These are phyloP conservation scores for Mythimna vitellina DNA, from an alignment of 2,888 invertebrate genomes.

Conservation along the genomic window DNA sequence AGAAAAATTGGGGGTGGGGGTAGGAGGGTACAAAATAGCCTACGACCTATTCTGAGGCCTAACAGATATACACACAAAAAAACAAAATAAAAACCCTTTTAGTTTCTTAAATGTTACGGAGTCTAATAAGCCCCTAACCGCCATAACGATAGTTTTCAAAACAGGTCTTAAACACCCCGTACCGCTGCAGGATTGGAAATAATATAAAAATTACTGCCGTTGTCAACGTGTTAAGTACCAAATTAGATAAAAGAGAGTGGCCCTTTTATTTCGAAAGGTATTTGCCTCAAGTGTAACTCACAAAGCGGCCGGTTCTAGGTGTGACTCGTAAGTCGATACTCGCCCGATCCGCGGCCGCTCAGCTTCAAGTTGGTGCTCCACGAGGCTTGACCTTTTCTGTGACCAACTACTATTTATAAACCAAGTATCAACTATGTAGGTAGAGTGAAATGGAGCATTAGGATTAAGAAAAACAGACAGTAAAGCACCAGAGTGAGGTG, in stretches of 20 bases:
- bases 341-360: constrained; percentile 6
- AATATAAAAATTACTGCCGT: too few species aligned
- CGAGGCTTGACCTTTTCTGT: constrained; percentile 19
- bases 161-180: too few species aligned
- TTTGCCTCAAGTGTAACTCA: not conserved
- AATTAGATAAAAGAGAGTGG: not conserved
- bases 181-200: too few species aligned
- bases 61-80: too few species aligned
- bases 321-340: constrained; percentile 13
- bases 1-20: too few species aligned
- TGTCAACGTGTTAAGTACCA: not conserved
- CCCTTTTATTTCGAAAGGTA: not conserved
- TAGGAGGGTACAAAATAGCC: too few species aligned
- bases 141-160: too few species aligned
- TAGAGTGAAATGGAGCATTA: not conserved
- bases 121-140: too few species aligned
- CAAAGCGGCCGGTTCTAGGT: not conserved
- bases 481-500: too few species aligned
- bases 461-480: not conserved
- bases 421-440: not conserved
- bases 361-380: constrained; percentile 18
- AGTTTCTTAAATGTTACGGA: too few species aligned
- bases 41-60: too few species aligned
- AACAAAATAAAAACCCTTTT: too few species aligned
- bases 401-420: not conserved